These are phyloP conservation scores for Lamprologus sp. DNA, from an alignment of 2,113 vertebrate genomes.

Conservation along the genomic window DNA sequence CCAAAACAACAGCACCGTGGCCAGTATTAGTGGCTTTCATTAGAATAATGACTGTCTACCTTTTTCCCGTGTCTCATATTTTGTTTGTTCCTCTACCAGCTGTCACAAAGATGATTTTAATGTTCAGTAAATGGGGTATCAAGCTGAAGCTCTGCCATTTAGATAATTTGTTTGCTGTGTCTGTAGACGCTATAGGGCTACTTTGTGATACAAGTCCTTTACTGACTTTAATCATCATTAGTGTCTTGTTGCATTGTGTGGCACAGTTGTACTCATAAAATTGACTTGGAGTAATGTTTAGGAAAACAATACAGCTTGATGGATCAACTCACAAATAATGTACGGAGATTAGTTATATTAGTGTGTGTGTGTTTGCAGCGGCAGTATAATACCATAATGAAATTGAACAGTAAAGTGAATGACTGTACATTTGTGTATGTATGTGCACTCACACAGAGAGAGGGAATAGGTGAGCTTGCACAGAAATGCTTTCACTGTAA, in stretches of 20 bases:
- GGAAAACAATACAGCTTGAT: not conserved
- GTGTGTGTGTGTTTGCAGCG: not conserved
- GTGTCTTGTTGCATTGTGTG: not conserved
- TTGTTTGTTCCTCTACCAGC: not conserved
- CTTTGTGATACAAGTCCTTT: not conserved
- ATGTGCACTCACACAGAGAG: not conserved
- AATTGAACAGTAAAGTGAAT: not conserved
- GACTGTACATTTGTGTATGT: not conserved
- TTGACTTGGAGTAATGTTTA: not conserved
- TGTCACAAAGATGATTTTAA: not conserved
- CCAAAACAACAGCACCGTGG: not conserved
- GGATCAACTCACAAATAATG: not conserved
- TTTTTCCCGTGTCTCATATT: not conserved
- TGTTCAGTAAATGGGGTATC: not conserved
- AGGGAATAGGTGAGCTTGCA: not conserved
- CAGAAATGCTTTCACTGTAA: not conserved
- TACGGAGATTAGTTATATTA: not conserved
- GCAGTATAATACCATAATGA: conserved; percentile 5
- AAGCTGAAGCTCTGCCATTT: not conserved
- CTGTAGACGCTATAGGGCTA: not conserved
- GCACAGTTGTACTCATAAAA: not conserved
- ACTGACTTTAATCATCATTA: not conserved
- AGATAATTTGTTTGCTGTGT: not conserved
- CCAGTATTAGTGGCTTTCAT: not conserved
- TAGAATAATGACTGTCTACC: not conserved